Evolutionary conservation across 2,113 vertebrate genomes (phyloP).

Genomic region (Notothenia rossii): DNA sequence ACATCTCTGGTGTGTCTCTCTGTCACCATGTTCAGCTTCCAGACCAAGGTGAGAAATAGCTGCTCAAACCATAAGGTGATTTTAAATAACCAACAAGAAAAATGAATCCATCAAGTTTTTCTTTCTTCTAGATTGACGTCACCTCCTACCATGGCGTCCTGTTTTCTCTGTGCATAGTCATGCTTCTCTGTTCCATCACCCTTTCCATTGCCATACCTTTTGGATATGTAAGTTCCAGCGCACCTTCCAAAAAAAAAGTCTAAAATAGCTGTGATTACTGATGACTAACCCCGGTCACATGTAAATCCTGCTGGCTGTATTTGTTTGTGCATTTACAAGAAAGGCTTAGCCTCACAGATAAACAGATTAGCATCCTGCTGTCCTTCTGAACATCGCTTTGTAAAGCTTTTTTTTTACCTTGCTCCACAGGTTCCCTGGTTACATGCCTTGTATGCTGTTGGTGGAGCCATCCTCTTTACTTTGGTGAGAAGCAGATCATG

Average conservation of each 20-base stretch:
- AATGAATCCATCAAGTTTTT: not conserved
- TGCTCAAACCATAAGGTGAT: not conserved
- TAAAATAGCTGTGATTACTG: conserved; percentile 34
- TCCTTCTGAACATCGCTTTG: conserved; percentile 39
- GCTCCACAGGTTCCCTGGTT: conserved; percentile 91
- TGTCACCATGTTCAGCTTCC: conserved; percentile 95
- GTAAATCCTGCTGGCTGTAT: conserved; percentile 13
- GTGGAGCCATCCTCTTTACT: conserved; percentile 92
- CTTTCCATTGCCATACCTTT: conserved; percentile 89
- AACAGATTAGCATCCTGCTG: conserved; percentile 55
- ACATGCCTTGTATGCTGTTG: conserved; percentile 88
- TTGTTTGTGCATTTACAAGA: not conserved
- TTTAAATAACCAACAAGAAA: not conserved
- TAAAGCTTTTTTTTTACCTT: conserved; percentile 23
- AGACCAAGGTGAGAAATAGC: conserved; percentile 88
- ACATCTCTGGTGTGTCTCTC: conserved; percentile 92
- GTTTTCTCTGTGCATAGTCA: conserved; percentile 90
- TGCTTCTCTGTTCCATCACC: conserved; percentile 90
- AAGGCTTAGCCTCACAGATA: conserved; percentile 61
- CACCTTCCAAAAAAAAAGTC: conserved; percentile 19
- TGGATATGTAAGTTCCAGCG: conserved; percentile 87
- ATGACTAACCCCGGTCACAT: conserved; percentile 25
- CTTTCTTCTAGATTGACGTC: conserved; percentile 87
- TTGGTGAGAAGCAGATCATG: conserved; percentile 87
- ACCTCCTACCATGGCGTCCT: conserved; percentile 92